Conservation (phyloP, 2,113 vertebrate species). For the Isichthys henryi region DNA sequence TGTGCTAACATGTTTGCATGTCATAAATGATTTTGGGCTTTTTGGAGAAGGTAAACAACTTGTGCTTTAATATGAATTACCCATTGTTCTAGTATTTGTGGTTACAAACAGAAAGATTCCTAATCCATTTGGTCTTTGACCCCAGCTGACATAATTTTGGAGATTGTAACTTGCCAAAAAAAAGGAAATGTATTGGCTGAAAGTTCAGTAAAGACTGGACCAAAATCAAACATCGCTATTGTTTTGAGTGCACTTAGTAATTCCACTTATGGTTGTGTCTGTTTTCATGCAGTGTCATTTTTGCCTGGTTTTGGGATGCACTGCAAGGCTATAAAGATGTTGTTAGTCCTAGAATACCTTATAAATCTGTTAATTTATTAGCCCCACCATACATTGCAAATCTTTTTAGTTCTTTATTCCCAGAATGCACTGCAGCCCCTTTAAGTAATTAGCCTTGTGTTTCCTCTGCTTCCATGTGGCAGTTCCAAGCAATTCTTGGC, state of each 20-base stretch:
- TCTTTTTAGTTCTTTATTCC: neutral
- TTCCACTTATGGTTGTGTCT: neutral
- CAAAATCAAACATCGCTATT: neutral
- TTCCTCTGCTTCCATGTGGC: neutral
- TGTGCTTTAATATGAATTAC: neutral
- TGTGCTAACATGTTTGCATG: neutral
- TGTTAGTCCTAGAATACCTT: neutral
- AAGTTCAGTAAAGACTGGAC: neutral
- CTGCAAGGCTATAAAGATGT: neutral
- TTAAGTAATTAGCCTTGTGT: neutral
- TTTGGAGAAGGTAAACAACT: neutral
- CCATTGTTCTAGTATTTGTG: neutral
- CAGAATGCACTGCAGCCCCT: neutral
- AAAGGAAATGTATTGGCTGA: neutral
- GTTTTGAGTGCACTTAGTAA: neutral
- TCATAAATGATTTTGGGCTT: neutral
- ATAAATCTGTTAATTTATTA: conserved; percentile 1
- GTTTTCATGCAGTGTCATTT: neutral
- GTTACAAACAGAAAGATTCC: neutral
- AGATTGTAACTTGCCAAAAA: neutral
- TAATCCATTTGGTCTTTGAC: neutral
- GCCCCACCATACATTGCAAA: neutral
- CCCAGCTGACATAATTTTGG: neutral
- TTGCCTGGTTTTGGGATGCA: neutral
- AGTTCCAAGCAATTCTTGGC: neutral